phyloP scores from a whole-genome alignment of 2,113 vertebrate genomes.

The Microtus richardsoni region DNA sequence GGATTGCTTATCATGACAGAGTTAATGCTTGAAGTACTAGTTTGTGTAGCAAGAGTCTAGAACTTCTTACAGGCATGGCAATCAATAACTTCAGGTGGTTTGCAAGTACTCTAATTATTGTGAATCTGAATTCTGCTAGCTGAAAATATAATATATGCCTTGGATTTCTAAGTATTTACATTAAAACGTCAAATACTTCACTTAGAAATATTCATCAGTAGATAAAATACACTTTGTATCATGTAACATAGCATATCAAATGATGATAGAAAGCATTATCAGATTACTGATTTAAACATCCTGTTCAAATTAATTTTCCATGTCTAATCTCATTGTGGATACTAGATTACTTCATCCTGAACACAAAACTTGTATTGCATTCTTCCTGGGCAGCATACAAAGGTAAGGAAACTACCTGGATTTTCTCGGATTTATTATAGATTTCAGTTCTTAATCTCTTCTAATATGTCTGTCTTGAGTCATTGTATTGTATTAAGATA shows the following conservation, averaged over 20 bases:
- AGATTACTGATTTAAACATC: background rate
- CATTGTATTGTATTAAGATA: background rate
- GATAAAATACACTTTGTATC: background rate
- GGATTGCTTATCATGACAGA: background rate
- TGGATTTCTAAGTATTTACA: background rate
- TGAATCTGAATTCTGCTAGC: background rate
- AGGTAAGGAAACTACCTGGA: background rate
- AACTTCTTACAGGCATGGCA: background rate
- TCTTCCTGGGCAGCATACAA: background rate
- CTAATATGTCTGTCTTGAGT: background rate
- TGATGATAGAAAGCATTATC: background rate
- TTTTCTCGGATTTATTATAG: background rate
- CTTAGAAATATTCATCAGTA: background rate
- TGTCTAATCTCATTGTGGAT: background rate
- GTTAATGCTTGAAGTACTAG: background rate
- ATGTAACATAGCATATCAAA: background rate
- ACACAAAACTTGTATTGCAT: background rate
- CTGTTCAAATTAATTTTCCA: background rate
- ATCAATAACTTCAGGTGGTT: background rate
- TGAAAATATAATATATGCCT: no score
- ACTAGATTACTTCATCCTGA: background rate
- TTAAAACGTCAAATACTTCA: background rate
- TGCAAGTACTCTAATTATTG: background rate
- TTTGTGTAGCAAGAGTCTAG: background rate
- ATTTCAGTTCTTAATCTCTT: background rate